Percentiles rank a stretch among this genome's conserved stretches.
Conservation (phyloP, 64 coral and sea anemone genomes). For the Astreopora myriophthalma region DNA sequence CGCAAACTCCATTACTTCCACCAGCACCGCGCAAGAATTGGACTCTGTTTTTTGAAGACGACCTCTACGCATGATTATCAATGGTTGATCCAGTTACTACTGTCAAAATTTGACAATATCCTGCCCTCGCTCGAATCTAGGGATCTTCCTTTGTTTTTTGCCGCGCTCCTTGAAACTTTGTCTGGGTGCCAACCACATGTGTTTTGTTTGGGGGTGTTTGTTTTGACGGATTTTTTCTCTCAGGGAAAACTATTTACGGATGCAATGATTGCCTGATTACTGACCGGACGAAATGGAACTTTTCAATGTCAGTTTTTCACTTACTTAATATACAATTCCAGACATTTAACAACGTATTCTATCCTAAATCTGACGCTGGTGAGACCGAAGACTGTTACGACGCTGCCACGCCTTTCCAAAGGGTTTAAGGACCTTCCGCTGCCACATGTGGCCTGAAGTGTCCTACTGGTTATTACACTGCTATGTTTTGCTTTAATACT, state of each 20-base stretch:
- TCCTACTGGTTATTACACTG: no score
- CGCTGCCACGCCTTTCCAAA: no score
- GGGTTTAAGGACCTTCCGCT: no score
- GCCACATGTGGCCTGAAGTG: no score
- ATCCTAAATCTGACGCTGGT: no score
- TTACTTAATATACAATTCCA: no score
- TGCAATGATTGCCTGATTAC: background rate
- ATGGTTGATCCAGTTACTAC: background rate
- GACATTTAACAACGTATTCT: no score
- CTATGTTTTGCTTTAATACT: no score
- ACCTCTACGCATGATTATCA: no score
- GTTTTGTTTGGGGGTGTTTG: background rate
- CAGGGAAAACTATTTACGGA: background rate
- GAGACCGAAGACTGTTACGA: no score
- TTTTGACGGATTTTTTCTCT: background rate
- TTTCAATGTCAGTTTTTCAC: background rate
- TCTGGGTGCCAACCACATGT: background rate
- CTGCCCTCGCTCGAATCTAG: background rate
- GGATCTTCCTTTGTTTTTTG: background rate
- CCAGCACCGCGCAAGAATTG: background rate
- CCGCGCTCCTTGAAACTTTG: background rate
- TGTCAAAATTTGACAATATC: background rate
- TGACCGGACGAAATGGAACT: background rate
- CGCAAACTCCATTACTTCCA: background rate
- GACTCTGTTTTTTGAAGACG: no score